Evolutionary conservation across 2,888 invertebrate species (phyloP).

Genomic region (Coelopa pilipes): DNA sequence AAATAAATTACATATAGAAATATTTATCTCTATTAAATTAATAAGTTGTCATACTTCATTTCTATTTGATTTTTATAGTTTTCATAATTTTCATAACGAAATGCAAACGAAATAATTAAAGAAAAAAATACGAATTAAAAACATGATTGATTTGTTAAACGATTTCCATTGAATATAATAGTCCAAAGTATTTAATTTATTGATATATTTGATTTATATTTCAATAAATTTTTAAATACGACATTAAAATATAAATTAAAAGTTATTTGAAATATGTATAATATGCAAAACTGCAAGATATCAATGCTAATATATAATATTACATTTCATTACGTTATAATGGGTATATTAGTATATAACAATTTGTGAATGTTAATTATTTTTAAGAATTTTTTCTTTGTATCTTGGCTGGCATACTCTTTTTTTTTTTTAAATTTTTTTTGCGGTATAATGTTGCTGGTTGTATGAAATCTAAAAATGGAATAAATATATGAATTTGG

Average conservation of each 20-base stretch:
- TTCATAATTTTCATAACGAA: not conserved
- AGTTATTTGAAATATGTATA: not conserved
- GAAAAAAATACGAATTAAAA: not conserved
- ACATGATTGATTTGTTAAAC: not conserved
- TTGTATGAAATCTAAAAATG: not conserved
- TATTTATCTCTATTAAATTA: constrained; percentile 16
- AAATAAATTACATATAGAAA: constrained; percentile 24
- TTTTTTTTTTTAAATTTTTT: not conserved
- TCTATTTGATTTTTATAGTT: constrained; percentile 6
- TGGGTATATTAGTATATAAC: constrained; percentile 30
- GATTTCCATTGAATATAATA: not conserved
- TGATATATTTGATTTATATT: not conserved
- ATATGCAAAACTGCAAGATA: not conserved
- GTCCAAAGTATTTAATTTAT: not conserved
- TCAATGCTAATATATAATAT: constrained; percentile 1
- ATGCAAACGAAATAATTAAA: not conserved
- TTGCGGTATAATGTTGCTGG: not conserved
- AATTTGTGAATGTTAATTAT: constrained; percentile 37
- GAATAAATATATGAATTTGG: too few relatives aligned
- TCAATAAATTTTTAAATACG: not conserved
- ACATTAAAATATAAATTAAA: not conserved
- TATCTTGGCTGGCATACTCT: not conserved
- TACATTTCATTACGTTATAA: constrained; percentile 28
- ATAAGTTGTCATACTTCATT: not conserved
- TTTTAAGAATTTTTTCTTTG: constrained; percentile 20